Conservation (phyloP, 2,888 invertebrate genomes). For the Catocala fraxini region DNA sequence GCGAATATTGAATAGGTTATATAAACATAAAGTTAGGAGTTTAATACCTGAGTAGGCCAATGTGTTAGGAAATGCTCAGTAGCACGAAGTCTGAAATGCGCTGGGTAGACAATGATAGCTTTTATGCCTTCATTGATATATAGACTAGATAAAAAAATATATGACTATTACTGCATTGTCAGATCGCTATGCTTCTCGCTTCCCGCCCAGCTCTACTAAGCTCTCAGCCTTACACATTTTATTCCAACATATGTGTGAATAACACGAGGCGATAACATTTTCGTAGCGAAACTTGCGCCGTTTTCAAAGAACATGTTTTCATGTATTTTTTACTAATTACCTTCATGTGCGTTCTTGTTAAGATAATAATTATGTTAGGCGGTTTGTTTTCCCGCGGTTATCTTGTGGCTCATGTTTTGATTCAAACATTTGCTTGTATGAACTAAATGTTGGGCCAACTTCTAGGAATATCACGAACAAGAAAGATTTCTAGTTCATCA, state of each 20-base stretch:
- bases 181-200: conserved; percentile 5
- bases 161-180: too few relatives aligned
- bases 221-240: conserved; percentile 21
- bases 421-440: conserved; percentile 5
- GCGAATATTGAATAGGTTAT: too few relatives aligned
- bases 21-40: too few relatives aligned
- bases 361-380: conserved; percentile 27
- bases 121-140: too few relatives aligned
- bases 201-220: not conserved
- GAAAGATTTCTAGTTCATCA: too few relatives aligned
- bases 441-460: not conserved
- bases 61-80: too few relatives aligned
- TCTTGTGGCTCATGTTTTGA: conserved; percentile 12
- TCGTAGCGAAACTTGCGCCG: conserved; percentile 4
- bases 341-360: conserved; percentile 24
- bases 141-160: too few relatives aligned
- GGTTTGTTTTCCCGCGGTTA: conserved; percentile 30
- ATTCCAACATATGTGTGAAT: conserved; percentile 40
- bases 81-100: too few relatives aligned
- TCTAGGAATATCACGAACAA: not conserved
- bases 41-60: too few relatives aligned
- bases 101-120: too few relatives aligned
- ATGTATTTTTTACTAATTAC: conserved; percentile 44
- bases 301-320: conserved; percentile 12
- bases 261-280: conserved; percentile 29